Conservation (phyloP, 2,888 invertebrate species). For the Aelia acuminata region DNA sequence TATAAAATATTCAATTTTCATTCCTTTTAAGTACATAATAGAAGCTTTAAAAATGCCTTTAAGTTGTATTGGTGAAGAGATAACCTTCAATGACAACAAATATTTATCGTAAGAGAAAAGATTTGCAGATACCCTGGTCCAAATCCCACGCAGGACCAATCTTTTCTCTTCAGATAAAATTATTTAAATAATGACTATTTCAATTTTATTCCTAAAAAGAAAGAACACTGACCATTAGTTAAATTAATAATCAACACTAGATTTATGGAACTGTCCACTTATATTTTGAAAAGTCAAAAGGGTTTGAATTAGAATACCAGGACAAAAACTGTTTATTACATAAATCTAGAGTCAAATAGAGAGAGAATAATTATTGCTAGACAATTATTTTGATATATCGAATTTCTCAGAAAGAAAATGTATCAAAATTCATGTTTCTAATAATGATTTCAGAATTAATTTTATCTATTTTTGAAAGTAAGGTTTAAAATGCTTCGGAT, state of each 20-base stretch:
- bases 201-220: no score
- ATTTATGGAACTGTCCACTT: background rate
- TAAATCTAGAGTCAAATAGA: background rate
- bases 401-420: background rate
- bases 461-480: background rate
- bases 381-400: background rate
- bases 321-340: background rate
- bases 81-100: background rate
- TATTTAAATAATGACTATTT: no score
- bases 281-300: no score
- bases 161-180: no score
- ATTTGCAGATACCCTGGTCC: no score
- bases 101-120: no score
- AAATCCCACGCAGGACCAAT: no score
- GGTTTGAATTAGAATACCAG: no score
- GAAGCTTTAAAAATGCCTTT: conserved; percentile 20
- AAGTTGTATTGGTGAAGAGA: background rate
- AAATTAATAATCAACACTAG: background rate
- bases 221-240: background rate
- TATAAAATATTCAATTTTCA: background rate
- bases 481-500: conserved; percentile 26
- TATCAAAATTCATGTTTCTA: background rate
- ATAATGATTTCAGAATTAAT: background rate
- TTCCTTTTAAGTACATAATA: conserved; percentile 29
- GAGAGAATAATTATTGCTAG: background rate